Conservation (phyloP, 2,888 invertebrate genomes). For the Tenthredo livida region DNA sequence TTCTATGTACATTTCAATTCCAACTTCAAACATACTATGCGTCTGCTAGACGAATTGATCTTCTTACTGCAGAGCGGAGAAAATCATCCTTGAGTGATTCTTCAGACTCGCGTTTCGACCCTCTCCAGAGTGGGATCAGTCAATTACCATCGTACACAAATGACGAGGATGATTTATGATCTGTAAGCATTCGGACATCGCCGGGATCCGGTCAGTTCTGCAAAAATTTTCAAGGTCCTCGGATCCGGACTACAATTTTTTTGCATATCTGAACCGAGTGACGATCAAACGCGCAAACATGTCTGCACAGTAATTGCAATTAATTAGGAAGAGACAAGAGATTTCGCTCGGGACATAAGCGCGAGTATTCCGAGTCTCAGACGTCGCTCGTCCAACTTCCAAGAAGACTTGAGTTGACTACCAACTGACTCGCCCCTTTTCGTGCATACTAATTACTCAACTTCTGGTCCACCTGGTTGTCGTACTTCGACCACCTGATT, state of each 20-base stretch:
- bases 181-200: background rate
- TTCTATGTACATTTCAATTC: background rate
- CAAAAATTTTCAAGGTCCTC: no score
- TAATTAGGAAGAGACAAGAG: background rate
- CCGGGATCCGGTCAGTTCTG: no score
- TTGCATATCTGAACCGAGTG: no score
- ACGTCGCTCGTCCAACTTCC: background rate
- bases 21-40: background rate
- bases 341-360: no score
- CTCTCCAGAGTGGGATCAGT: background rate
- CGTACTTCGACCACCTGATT: background rate
- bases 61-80: background rate
- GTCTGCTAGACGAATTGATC: background rate
- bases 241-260: no score
- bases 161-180: conserved; percentile 13
- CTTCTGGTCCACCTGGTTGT: background rate
- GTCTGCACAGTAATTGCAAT: background rate
- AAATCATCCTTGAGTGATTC: background rate
- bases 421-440: background rate
- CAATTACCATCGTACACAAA: background rate
- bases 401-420: background rate
- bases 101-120: background rate
- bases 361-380: no score
- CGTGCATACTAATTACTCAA: conserved; percentile 9
- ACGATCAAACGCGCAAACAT: no score